A percentile compares a stretch with the other conserved stretches of the same genome.
phyloP scores from a whole-genome alignment of 2,888 invertebrate genomes.

The Drosophila fulvimacula region DNA sequence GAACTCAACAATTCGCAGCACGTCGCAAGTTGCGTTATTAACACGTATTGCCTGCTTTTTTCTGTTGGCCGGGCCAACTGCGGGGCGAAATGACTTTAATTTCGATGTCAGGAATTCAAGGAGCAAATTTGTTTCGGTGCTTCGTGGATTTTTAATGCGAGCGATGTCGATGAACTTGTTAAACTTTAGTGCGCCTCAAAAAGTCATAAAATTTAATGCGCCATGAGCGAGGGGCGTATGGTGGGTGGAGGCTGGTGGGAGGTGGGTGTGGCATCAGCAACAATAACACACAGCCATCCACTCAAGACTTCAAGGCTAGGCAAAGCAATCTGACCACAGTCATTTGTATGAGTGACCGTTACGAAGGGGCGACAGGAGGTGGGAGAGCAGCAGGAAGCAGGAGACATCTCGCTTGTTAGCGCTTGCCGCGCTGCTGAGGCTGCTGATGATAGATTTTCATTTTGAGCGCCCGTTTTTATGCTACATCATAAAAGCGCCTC shows the following conservation, averaged over 20 bases:
- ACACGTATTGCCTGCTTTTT: conserved; percentile 55
- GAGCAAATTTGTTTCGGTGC: conserved; percentile 24
- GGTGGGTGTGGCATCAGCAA: conserved; percentile 6
- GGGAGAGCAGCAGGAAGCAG: neutral
- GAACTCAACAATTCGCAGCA: conserved; percentile 59
- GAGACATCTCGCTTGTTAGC: conserved; percentile 58
- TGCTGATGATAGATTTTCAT: conserved; percentile 74
- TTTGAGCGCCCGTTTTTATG: conserved; percentile 70
- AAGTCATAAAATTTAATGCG: conserved; percentile 75
- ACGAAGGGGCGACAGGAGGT: neutral
- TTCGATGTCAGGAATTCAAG: conserved; percentile 60
- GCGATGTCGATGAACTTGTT: conserved; percentile 61
- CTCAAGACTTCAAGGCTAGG: conserved; percentile 40
- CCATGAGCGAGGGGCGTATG: conserved; percentile 6
- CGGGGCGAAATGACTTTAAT: conserved; percentile 60
- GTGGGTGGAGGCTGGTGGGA: neutral
- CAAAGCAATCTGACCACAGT: conserved; percentile 56
- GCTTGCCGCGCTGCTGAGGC: conserved; percentile 23
- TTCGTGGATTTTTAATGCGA: conserved; percentile 57
- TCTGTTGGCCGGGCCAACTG: conserved; percentile 11
- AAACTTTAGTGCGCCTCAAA: conserved; percentile 72
- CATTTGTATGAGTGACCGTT: conserved; percentile 54
- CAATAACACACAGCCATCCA: conserved; percentile 30
- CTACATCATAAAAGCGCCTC: conserved; percentile 67
- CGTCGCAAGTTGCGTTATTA: conserved; percentile 74